phyloP scores from a whole-genome alignment of 2,888 invertebrate species.

The Phymatocera aterrima region DNA sequence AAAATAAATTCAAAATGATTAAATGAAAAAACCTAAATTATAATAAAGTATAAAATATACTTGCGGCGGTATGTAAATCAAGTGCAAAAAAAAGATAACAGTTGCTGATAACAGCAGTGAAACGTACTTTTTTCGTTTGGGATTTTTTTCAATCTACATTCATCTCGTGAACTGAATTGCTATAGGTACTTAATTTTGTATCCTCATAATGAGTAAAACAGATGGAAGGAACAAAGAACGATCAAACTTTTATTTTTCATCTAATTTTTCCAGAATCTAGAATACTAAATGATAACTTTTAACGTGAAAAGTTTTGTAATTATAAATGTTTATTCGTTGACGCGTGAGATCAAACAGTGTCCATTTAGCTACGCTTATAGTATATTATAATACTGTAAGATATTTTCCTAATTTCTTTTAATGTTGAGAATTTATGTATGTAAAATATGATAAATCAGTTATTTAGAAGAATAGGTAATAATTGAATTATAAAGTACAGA shows the following conservation, averaged over 20 bases:
- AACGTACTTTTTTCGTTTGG: neutral
- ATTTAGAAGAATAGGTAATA: neutral
- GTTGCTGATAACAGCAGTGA: slow-evolving; percentile 15
- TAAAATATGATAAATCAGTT: neutral
- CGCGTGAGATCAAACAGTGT: slow-evolving; percentile 14
- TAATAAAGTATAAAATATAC: too few relatives aligned
- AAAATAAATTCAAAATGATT: slow-evolving; percentile 15
- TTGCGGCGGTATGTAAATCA: too few relatives aligned
- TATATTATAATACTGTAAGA: slow-evolving; percentile 19
- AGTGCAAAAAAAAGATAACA: too few relatives aligned
- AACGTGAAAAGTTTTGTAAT: neutral
- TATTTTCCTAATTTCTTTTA: neutral
- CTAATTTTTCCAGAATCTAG: neutral
- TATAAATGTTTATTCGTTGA: neutral
- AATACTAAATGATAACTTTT: neutral
- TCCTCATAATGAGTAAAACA: neutral
- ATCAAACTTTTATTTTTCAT: slow-evolving; percentile 3
- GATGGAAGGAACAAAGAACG: neutral
- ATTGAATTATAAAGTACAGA: neutral
- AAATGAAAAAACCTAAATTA: neutral
- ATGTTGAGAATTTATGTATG: neutral
- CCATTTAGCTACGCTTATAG: slow-evolving; percentile 31
- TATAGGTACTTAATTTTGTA: slow-evolving; percentile 14
- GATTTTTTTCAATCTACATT: too few relatives aligned
- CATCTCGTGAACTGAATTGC: too few relatives aligned